Base-by-base conservation (phyloP, 2,797 vertebrate species). In the Gallinago stenura region DNA sequence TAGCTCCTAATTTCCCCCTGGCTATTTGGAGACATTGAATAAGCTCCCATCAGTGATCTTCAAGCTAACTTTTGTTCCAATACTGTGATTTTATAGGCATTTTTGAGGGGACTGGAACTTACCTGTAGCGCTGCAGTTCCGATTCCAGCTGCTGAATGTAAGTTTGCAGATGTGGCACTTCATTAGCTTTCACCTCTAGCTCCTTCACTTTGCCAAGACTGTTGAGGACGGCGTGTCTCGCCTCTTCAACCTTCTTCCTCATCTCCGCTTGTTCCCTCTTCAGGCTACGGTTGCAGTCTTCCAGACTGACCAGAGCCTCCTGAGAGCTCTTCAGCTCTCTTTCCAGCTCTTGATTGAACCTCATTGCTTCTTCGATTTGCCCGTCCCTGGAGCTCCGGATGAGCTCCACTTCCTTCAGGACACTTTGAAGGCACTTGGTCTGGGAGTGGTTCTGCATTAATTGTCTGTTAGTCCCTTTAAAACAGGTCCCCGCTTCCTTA, bases 161-260 rank as follows among this genome's bases (percentile, higher is more conserved):
- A 41, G 96, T 98, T 91, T 99, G 98, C 81, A 99, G 98, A 8
- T 90, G 93, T 1, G 99, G 98, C 24, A 99, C 98, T 62, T 98
- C 92, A 0, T 97, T 98, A 31, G 99, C 99, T 96, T 98, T 98
- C 64, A 95, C 97, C 91, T 99, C 99, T 54, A 99, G 98, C 73
- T 99, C 98, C 78, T 98, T 99, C 81, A 99, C 99, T 92, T 99
- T 99, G n/a, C 97, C 96, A 87, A 99, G 98, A 58, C 99, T 98
- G 30, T 78, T 98, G 58, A 99, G 97, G 65, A 99, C 95, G 0
- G 98, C 98, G 16, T 98, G 98, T 58, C 99, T 97, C 31, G 99
- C 99, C 83, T 99, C 98, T 95, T 99, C 99, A 25, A 99, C 98
- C 91, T 98, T 99, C 93, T 97, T 98, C 96, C 99, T 98, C 98